Evolutionary conservation across 2,113 vertebrate species (phyloP).

Genomic region (Pseudorasbora parva): DNA sequence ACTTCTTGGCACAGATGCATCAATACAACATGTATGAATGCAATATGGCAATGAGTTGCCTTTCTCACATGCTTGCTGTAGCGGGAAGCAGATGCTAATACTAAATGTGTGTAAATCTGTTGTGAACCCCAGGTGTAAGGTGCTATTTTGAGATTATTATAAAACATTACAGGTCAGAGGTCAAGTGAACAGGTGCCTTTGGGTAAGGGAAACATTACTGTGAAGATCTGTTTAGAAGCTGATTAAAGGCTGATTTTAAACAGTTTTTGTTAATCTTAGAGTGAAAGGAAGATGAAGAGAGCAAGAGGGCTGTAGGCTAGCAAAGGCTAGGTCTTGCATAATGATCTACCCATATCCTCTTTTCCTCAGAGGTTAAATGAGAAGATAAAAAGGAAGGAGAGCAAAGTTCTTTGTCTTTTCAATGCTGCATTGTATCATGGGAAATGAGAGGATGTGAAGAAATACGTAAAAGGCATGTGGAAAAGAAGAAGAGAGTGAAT

Average conservation of each 20-base stretch:
- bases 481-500: conserved; percentile 58
- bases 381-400: conserved; percentile 8
- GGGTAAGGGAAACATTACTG: background rate
- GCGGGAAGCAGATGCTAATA: background rate
- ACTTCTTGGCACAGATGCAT: conserved; percentile 13
- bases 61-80: background rate
- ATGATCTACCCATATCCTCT: conserved; percentile 15
- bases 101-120: background rate
- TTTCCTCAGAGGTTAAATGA: conserved; percentile 51
- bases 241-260: too few relatives aligned
- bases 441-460: conserved; percentile 23
- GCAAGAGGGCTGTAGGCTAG: conserved; percentile 46
- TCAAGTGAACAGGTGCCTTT: background rate
- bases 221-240: conserved; percentile 22
- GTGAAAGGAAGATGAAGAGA: conserved; percentile 9
- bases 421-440: conserved; percentile 36
- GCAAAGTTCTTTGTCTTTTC: conserved; percentile 24
- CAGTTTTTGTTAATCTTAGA: conserved; percentile 16
- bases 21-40: conserved; percentile 34
- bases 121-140: background rate
- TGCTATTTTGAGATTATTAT: background rate
- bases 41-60: background rate
- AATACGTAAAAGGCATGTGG: background rate
- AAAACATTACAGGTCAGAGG: background rate
- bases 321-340: conserved; percentile 11